These are phyloP conservation scores for Callionymus lyra DNA, from an alignment of 2,113 vertebrate species.

Conservation along the genomic window DNA sequence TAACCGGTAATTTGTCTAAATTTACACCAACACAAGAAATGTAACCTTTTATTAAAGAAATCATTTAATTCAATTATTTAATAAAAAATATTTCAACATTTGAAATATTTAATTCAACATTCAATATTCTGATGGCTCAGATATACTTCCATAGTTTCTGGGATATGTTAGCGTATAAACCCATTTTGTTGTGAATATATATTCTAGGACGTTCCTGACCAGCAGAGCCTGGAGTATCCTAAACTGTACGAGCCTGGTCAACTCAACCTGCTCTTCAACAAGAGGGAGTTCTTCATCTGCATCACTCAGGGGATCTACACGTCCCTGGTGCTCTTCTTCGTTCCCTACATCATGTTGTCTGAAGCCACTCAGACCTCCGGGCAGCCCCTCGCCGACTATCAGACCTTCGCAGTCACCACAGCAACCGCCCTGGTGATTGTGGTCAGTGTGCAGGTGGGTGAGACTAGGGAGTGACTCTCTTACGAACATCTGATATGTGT, in stretches of 20 bases:
- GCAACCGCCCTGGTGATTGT: conserved; percentile 89
- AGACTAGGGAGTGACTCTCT: not conserved
- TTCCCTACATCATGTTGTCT: conserved; percentile 76
- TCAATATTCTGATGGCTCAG: too few species aligned
- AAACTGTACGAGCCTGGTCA: conserved; percentile 92
- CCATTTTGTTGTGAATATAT: not conserved
- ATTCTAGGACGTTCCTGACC: conserved; percentile 82
- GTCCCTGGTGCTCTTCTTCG: conserved; percentile 86
- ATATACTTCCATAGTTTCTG: too few species aligned
- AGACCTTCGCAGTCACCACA: conserved; percentile 88
- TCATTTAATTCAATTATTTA: too few species aligned
- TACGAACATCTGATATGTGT: not conserved
- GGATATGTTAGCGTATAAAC: too few species aligned
- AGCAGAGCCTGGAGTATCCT: conserved; percentile 86
- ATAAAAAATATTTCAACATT: too few species aligned
- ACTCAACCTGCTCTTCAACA: conserved; percentile 96
- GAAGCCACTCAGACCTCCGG: conserved; percentile 76
- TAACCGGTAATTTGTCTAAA: too few species aligned
- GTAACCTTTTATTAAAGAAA: too few species aligned
- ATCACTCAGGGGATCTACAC: conserved; percentile 93
- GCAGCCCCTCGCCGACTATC: conserved; percentile 82
- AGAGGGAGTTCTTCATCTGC: conserved; percentile 94
- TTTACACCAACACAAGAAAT: too few species aligned
- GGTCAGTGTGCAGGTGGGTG: conserved; percentile 84
- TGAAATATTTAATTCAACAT: too few species aligned